These are phyloP conservation scores for Athene cunicularia DNA, from an alignment of 2,113 vertebrate genomes.

Conservation along the genomic window DNA sequence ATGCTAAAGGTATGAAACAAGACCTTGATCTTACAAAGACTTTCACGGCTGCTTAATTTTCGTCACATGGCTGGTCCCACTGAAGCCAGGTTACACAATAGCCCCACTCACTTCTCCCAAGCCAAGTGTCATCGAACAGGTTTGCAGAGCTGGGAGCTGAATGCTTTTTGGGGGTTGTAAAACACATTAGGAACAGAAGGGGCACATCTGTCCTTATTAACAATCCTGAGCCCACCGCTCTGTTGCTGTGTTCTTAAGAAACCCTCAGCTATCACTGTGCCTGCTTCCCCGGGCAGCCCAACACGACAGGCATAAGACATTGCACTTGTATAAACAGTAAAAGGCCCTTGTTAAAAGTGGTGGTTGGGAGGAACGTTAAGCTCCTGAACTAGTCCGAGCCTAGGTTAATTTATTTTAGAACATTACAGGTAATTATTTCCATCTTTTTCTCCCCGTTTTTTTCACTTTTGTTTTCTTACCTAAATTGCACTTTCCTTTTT, in stretches of 20 bases:
- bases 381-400: not conserved
- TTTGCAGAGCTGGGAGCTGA: not conserved
- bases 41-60: not conserved
- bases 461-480: conserved; percentile 76
- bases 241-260: not conserved
- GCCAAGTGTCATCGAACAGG: accelerated
- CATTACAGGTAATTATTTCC: conserved; percentile 20
- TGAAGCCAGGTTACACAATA: not conserved
- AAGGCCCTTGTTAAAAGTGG: not conserved
- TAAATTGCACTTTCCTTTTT: conserved; percentile 88
- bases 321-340: not conserved
- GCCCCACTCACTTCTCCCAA: not conserved
- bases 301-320: not conserved
- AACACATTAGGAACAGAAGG: not conserved
- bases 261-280: not conserved
- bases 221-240: not conserved
- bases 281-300: not conserved
- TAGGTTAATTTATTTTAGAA: conserved; percentile 21
- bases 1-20: conserved; percentile 8
- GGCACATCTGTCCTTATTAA: not conserved
- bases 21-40: conserved; percentile 25
- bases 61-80: not conserved
- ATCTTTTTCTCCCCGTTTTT: not conserved
- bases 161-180: not conserved
- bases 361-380: not conserved